phyloP scores from a whole-genome alignment of 2,797 vertebrate species.

The Mormyrops attenuatus region DNA sequence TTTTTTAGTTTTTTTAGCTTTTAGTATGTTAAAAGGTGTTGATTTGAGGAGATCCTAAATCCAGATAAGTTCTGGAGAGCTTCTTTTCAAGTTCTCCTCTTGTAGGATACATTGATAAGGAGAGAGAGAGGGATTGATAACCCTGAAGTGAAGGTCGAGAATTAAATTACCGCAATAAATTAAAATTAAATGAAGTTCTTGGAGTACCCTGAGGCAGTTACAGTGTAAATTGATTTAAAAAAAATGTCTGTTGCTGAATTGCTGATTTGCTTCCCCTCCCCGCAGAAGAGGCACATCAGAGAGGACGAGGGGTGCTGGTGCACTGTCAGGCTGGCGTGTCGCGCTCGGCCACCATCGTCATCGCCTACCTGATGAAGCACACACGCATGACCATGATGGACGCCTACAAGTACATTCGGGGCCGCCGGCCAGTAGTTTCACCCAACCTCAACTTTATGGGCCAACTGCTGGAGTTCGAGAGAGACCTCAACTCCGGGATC shows the following conservation, averaged over 20 bases:
- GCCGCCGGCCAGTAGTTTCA: constrained; percentile 75
- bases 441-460: constrained; percentile 88
- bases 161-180: background rate
- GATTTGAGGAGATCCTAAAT: background rate
- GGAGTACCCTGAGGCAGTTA: background rate
- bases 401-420: constrained; percentile 79
- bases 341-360: constrained; percentile 79
- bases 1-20: background rate
- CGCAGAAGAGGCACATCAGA: constrained; percentile 80
- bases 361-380: constrained; percentile 87
- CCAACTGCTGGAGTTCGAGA: constrained; percentile 79
- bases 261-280: background rate
- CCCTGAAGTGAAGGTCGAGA: background rate
- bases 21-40: background rate
- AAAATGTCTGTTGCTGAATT: background rate
- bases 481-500: constrained; percentile 78
- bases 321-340: constrained; percentile 85
- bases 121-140: background rate
- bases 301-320: constrained; percentile 72
- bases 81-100: background rate
- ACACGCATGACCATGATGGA: constrained; percentile 85
- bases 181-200: background rate
- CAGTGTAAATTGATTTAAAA: background rate
- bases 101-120: background rate
- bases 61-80: background rate